Base-by-base conservation (phyloP, 2,113 vertebrate genomes). In the Hystrix brachyura region DNA sequence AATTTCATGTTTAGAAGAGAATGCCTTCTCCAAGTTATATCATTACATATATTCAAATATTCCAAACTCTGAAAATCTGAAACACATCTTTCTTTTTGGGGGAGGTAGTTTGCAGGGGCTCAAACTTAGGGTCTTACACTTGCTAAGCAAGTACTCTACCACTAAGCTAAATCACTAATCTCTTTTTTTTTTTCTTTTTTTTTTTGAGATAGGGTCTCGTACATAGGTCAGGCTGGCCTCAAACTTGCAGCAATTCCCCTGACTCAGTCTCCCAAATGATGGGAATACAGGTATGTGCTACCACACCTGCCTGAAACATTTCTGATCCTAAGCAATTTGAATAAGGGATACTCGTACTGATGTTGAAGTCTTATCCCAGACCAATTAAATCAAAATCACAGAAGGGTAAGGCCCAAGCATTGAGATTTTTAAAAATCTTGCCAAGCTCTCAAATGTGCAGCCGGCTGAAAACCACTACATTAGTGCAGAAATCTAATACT, bases 371-470 rank as follows among this genome's bases (percentile, higher is more conserved):
- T 69, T 32, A 72, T 21, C 57, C 67, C 74, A 74, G 18, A 65
- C 57, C 38, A 94, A 57, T 87, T 51, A 91, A 72, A 90, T 38
- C 48, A 91, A 29, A 94, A 59, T 74, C 64, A 67, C 38, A 27
- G 10, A 18, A 38, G 32, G 15, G 12, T 57, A 57, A 72, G 65
- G 34, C 48, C 19, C 25, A 51, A 81, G 38, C 48, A 87, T 0
- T 59, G 38, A 29, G 32, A 94, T 23, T 87, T 25, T 82, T 51
- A 64, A 67, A 91, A 81, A 72, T 38, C 53, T 81, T 53, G 48
- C 48, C 53, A n/a, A 81, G 64, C 6, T 91, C 55, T 80, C 46
- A 79, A 81, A 59, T 3, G 2, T 27, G 14, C 38, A 90, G 64
- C 38, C 38, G 13, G 7, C 38, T 81, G 57, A 94, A 65, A 81